A percentile compares a stretch with the other conserved stretches of the same genome.
Evolutionary conservation across 2,113 vertebrate species (phyloP).

Genomic region (Ciconia maguari): DNA sequence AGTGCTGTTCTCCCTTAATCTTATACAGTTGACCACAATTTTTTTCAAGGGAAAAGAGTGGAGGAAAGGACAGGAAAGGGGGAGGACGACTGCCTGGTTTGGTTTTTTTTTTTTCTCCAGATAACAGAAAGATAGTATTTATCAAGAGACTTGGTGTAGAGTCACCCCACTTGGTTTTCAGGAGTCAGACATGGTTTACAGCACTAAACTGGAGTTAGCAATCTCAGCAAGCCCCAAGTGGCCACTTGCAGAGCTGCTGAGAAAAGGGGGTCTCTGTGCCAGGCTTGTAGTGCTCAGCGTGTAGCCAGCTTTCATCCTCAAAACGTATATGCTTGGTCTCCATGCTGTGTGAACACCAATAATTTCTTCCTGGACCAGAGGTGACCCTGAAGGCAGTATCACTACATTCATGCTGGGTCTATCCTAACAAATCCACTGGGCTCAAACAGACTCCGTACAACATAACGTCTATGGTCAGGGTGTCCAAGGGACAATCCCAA

Average conservation of each 20-base stretch:
- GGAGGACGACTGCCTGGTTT: accelerated
- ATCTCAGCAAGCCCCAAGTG: neutral
- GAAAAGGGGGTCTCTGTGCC: neutral
- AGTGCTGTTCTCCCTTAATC: neutral
- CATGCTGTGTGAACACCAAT: neutral
- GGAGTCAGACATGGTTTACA: neutral
- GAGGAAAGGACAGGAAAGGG: neutral
- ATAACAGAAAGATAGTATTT: neutral
- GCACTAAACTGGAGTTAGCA: neutral
- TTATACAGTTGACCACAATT: accelerated
- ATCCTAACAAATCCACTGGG: neutral
- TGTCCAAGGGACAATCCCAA: neutral
- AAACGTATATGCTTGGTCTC: neutral
- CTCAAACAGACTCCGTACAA: neutral
- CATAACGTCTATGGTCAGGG: neutral
- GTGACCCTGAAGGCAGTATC: neutral
- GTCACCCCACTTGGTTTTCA: neutral
- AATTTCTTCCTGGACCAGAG: neutral
- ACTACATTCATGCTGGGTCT: neutral
- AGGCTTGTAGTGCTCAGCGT: neutral
- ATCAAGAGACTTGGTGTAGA: neutral
- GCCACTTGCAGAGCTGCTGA: neutral
- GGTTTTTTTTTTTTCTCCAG: neutral
- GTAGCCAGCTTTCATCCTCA: neutral
- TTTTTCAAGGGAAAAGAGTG: neutral